These are phyloP conservation scores for Chaetops frenatus DNA, from an alignment of 2,113 vertebrate genomes.

Conservation along the genomic window DNA sequence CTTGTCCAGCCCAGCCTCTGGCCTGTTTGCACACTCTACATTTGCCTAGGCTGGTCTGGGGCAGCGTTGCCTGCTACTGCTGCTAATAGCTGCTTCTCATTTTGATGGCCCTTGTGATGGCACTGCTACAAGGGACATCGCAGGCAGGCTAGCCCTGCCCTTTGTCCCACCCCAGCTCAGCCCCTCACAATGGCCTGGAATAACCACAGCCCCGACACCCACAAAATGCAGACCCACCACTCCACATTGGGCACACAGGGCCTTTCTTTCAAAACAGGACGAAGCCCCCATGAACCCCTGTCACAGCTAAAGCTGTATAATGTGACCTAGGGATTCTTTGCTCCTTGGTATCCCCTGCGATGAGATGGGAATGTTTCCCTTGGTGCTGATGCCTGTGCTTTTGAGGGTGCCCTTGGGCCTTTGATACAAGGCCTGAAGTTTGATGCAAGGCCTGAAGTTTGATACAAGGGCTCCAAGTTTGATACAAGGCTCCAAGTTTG, in stretches of 20 bases:
- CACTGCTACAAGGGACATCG: background rate
- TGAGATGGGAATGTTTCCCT: background rate
- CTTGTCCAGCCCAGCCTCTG: rapidly evolving
- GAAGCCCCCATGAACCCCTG: background rate
- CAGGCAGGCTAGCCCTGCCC: rapidly evolving
- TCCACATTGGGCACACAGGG: background rate
- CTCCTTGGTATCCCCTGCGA: background rate
- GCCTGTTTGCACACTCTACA: rapidly evolving
- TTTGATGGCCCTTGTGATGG: background rate
- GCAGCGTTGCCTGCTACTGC: background rate
- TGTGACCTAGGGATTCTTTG: background rate
- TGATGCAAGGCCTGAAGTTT: background rate
- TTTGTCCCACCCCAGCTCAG: background rate
- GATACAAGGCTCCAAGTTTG: background rate
- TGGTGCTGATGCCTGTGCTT: background rate
- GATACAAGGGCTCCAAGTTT: background rate
- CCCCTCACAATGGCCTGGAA: background rate
- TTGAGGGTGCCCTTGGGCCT: background rate
- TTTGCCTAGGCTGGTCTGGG: no score
- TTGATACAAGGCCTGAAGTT: background rate
- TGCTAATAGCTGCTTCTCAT: background rate
- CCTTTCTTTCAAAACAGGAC: background rate
- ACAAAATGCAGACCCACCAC: rapidly evolving
- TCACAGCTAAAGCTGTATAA: background rate
- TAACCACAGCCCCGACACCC: background rate